Base-by-base conservation (phyloP, 2,888 invertebrate species). In the Tetranychus piercei region DNA sequence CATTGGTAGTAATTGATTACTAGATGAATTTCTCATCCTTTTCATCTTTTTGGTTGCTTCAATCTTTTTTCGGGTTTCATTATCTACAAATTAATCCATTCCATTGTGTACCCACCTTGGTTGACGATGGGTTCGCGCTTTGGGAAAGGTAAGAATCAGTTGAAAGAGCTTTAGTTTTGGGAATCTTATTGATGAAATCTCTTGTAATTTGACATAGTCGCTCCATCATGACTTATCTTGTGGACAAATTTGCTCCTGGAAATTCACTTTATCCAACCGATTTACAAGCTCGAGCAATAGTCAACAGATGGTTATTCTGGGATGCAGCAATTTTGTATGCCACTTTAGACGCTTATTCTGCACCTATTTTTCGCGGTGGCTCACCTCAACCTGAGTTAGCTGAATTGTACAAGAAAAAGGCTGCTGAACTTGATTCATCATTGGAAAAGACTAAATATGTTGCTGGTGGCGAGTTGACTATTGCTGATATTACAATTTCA, bases 91-190 rank as follows among this genome's bases (percentile, higher is more conserved):
- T 69, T 5, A 69, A 69, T 69, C 69, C 69, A 20, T 69, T 69
- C 23, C 64, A 65, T 44, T 18, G 9, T 15, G 64, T 73, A 6
- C 73, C 73, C 4, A 65, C 73, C 18, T 22, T 73, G 20, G 65
- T 55, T 73, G 73, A 73, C 23, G 55, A 23, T 55, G 73, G 43
- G 11, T 71, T 71, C 44, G 20, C 44, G 6, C 43, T 71, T 44
- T 71, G 44, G 43, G 71, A 71, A 71, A 71, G 69, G 69, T 69
- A 69, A 69, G 20, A 69, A 34, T 69, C 34, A 69, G 34, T 22
- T 20, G 20, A 69, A 20, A 20, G 11, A n/a, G 22, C 23, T 18
- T 69, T 23, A 4, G 1, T 4, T 15, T 11, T n/a, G 67, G 5
- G 9, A 8, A 9, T 6, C 8, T 18, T 67, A 18, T 1, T 9